Conservation (phyloP, 2,113 vertebrate genomes). For the Cyprinodon variegatus region DNA sequence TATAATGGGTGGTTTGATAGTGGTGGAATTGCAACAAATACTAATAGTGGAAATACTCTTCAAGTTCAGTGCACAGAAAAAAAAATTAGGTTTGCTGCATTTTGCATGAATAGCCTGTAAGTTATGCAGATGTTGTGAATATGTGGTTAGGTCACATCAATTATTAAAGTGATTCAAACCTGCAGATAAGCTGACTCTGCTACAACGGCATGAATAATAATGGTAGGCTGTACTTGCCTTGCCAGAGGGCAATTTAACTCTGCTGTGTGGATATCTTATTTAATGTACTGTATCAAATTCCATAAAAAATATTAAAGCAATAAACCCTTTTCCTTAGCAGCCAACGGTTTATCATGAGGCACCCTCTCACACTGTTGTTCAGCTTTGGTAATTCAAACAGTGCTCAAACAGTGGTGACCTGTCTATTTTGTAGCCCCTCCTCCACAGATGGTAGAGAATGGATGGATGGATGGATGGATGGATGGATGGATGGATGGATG, state of each 20-base stretch:
- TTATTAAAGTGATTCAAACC: slow-evolving; percentile 46
- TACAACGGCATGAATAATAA: slow-evolving; percentile 33
- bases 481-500: no score
- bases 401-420: no score
- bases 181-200: slow-evolving; percentile 50
- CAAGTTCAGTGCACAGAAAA: neutral
- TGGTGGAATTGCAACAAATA: neutral
- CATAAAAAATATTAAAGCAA: neutral
- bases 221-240: slow-evolving; percentile 17
- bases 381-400: neutral
- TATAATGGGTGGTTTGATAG: neutral
- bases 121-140: slow-evolving; percentile 28
- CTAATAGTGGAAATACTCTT: no score
- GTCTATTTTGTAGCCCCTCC: no score
- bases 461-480: no score
- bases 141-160: slow-evolving; percentile 38
- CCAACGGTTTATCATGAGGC: neutral
- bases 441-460: no score
- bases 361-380: neutral
- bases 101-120: slow-evolving; percentile 23
- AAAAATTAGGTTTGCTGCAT: neutral
- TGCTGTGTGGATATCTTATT: slow-evolving; percentile 15
- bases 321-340: neutral
- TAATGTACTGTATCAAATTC: neutral
- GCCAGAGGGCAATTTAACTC: slow-evolving; percentile 15